Conservation (phyloP, 1,140 invertebrate species). For the Asobara japonica region DNA sequence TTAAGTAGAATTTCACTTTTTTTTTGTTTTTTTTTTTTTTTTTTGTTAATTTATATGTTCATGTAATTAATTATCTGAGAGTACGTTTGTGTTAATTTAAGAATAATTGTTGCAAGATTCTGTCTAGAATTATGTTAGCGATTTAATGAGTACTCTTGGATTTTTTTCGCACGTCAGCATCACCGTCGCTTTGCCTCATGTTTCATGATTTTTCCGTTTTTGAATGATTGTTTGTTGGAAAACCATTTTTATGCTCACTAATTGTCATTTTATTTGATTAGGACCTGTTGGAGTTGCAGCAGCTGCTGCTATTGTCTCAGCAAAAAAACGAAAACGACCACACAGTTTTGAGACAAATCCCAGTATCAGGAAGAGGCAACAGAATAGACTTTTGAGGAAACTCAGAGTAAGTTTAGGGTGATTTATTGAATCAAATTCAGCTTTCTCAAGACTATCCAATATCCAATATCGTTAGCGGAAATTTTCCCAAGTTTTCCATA, state of each 20-base stretch:
- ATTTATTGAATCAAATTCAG: too few species aligned
- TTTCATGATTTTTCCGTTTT: conserved; percentile 8
- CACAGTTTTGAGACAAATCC: conserved; percentile 99
- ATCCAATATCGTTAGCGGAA: too few species aligned
- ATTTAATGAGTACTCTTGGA: conserved; percentile 24
- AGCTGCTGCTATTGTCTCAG: conserved; percentile 94
- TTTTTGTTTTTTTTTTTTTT: too few species aligned
- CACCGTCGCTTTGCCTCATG: conserved; percentile 41
- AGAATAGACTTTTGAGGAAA: conserved; percentile 91
- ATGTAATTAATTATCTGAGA: background rate
- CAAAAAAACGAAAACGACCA: conserved; percentile 93
- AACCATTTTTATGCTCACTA: background rate
- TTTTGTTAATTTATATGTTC: conserved; percentile 10
- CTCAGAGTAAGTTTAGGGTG: conserved; percentile 75
- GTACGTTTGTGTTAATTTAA: background rate
- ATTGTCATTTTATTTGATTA: conserved; percentile 52
- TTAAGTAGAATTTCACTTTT: too few species aligned
- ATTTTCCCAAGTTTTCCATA: too few species aligned
- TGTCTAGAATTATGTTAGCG: background rate
- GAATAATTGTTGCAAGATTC: too few species aligned
- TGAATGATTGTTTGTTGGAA: background rate
- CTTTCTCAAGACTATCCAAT: too few species aligned
- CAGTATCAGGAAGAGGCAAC: conserved; percentile 94
- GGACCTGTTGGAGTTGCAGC: conserved; percentile 96
- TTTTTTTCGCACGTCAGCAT: conserved; percentile 40